Base-by-base conservation (phyloP, 1,140 invertebrate species). In the Antheraea pernyi region DNA sequence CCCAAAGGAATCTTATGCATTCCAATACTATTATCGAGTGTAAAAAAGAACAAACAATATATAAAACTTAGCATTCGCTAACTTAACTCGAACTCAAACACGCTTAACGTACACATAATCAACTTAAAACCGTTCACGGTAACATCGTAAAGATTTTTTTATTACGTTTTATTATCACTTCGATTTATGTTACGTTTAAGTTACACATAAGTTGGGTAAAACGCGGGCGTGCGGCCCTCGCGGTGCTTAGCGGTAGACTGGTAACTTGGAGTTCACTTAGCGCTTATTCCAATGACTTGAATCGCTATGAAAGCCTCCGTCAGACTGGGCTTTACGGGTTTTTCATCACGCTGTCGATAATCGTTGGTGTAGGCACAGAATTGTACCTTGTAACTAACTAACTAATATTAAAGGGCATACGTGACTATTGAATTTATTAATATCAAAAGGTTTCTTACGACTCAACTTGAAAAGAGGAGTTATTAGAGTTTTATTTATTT, bases 101-200 rank as follows among this genome's bases (percentile, higher is more conserved):
- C 61, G 60, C 18, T 6, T 13, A 11, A 19, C 22, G 16, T 39
- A 60, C 11, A 65, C 62, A 68, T 37, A 39, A 19, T 36, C 19
- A 62, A 68, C 59, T 71, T 59, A 18, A 59, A 37, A 60, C 11
- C 42, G 11, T 53, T 65, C 30, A 72, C 46, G n/a, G 22, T 59
- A 16, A 37, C 61, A 18, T 46, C 30, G 19, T 9, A 65, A 10
- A 60, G 48, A 63, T 53, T 13, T 53, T 11, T 53, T 53, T 22
- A 59, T 36, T 42, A 7, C 9, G 22, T 11, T 19, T 19, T 59
- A 61, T 59, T 72, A 19, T 69, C 70, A 73, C 61, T 71, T 63
- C 74, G 74, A 73, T 46, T 73, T 74, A 80, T 79, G 73, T 79
- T 81, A 72, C 75, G 75, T 75, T 68, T 77, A 75, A 72, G 76